Evolutionary conservation across 2,888 invertebrate genomes (phyloP).

Genomic region (Galerucella nymphaeae): DNA sequence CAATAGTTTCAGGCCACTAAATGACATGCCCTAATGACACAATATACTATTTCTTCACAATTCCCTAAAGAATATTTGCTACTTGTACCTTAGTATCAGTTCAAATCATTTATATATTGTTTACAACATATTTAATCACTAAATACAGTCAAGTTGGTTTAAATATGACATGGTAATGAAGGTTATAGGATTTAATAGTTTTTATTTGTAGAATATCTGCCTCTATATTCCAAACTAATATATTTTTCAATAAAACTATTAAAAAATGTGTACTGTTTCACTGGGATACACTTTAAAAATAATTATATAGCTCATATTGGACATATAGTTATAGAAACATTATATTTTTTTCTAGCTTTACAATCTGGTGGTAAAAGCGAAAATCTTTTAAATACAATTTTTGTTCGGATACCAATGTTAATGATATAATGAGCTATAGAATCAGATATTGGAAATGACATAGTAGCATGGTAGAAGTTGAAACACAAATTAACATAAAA

Average conservation of each 20-base stretch:
- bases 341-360: background rate
- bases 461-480: background rate
- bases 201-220: background rate
- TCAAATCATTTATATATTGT: too few relatives aligned
- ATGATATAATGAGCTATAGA: background rate
- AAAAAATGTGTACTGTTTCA: conserved; percentile 1
- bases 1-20: too few relatives aligned
- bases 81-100: background rate
- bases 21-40: too few relatives aligned
- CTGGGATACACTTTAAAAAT: background rate
- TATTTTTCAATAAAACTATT: background rate
- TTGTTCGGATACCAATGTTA: background rate
- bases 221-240: background rate
- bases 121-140: too few relatives aligned
- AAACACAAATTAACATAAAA: background rate
- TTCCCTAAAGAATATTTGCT: background rate
- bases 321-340: background rate
- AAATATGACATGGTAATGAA: background rate
- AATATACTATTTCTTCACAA: background rate
- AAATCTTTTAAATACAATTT: too few relatives aligned
- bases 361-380: background rate
- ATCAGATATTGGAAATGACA: background rate
- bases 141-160: too few relatives aligned
- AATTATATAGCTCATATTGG: background rate
- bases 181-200: too few relatives aligned